Conservation (phyloP, 1,140 invertebrate genomes). For the Neotoxoptera formosana region DNA sequence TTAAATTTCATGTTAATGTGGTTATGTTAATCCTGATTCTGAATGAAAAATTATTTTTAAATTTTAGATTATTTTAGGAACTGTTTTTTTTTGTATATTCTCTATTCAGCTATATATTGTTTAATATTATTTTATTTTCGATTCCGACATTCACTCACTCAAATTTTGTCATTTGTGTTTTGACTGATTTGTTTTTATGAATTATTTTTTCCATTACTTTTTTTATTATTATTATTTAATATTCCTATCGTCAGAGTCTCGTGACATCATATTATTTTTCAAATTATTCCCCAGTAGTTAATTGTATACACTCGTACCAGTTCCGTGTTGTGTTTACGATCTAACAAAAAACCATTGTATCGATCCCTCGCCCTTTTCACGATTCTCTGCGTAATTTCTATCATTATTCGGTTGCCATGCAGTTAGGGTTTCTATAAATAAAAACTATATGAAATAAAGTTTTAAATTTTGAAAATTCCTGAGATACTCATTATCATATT, state of each 20-base stretch:
- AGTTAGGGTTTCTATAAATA: neutral
- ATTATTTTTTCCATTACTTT: neutral
- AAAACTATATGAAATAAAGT: neutral
- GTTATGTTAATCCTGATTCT: neutral
- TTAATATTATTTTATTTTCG: neutral
- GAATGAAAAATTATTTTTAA: neutral
- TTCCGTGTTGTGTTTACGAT: neutral
- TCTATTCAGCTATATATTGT: neutral
- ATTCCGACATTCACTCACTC: neutral
- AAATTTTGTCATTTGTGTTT: neutral
- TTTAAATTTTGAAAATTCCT: neutral
- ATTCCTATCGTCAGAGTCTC: neutral
- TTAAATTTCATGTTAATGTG: neutral
- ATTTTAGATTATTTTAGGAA: neutral
- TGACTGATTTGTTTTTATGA: neutral
- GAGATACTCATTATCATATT: neutral
- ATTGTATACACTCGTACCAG: neutral
- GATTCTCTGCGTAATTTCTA: neutral
- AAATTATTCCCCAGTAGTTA: neutral
- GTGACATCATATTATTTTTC: slow-evolving; percentile 41
- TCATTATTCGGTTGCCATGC: slow-evolving; percentile 3
- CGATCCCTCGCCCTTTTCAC: neutral
- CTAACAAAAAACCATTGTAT: slow-evolving; percentile 3
- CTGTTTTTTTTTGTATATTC: neutral
- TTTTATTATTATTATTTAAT: neutral